Evolutionary conservation across 2,797 vertebrate genomes (phyloP).

Genomic region (Chelon auratus): DNA sequence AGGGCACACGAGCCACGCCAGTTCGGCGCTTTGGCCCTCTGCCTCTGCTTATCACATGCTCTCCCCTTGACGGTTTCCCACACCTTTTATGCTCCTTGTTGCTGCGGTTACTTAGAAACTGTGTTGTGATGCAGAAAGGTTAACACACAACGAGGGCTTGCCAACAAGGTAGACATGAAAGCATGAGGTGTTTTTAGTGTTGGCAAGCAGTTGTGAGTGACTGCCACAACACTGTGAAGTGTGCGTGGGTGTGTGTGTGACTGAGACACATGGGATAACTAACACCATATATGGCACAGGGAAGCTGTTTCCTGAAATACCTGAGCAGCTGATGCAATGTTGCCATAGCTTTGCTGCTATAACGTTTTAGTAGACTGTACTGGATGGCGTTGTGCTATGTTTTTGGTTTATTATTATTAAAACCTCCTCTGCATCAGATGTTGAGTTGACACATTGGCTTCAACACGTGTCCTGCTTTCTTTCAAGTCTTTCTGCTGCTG

Average conservation of each 20-base stretch:
- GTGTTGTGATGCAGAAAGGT: neutral
- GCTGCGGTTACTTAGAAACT: neutral
- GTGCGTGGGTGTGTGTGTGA: constrained; percentile 28
- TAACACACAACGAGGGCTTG: constrained; percentile 29
- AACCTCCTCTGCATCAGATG: neutral
- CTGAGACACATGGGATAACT: too few species aligned
- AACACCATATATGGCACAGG: constrained; percentile 54
- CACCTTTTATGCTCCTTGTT: neutral
- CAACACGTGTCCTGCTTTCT: constrained; percentile 33
- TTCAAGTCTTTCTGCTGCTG: constrained; percentile 37
- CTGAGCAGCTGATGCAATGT: constrained; percentile 69
- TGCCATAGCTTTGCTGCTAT: constrained; percentile 2
- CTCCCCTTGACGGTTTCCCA: constrained; percentile 2
- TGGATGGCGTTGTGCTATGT: too few species aligned
- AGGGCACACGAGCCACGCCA: neutral
- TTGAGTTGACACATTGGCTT: neutral
- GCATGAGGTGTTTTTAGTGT: constrained; percentile 2
- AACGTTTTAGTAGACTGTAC: neutral
- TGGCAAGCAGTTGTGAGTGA: constrained; percentile 46
- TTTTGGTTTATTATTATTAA: neutral
- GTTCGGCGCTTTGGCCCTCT: neutral
- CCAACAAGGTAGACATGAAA: constrained; percentile 31
- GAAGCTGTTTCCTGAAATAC: constrained; percentile 62
- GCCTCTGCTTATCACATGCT: neutral
- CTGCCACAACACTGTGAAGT: constrained; percentile 43